phyloP scores from a whole-genome alignment of 1,140 invertebrate genomes.

The Solenopsis fugax region DNA sequence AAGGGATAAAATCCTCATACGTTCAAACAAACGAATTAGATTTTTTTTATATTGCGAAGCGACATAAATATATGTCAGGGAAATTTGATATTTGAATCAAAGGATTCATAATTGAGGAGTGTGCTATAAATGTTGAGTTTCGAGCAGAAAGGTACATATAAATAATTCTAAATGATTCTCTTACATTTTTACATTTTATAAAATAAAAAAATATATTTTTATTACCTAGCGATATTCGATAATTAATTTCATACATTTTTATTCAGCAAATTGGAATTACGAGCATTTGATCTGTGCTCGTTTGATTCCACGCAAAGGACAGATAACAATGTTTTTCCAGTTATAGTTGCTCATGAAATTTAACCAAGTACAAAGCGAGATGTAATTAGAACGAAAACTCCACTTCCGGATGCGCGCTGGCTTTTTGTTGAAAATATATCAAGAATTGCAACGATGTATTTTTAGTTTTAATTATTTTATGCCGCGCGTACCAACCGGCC shows the following conservation, averaged over 20 bases:
- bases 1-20: background rate
- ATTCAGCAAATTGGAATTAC: conserved; percentile 33
- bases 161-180: conserved; percentile 26
- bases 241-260: conserved; percentile 54
- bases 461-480: conserved; percentile 64
- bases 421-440: conserved; percentile 61
- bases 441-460: conserved; percentile 63
- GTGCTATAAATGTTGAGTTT: background rate
- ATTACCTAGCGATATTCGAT: background rate
- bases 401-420: conserved; percentile 48
- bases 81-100: conserved; percentile 26
- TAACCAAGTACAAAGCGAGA: conserved; percentile 62
- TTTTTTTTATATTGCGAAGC: conserved; percentile 1
- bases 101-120: background rate
- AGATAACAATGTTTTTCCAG: conserved; percentile 52
- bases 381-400: conserved; percentile 62
- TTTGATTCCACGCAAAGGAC: conserved; percentile 49
- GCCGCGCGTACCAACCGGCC: conserved; percentile 3
- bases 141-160: background rate
- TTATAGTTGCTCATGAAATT: conserved; percentile 59
- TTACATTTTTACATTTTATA: conserved; percentile 3
- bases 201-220: conserved; percentile 11
- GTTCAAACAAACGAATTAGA: background rate
- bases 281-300: conserved; percentile 44
- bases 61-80: background rate